These are phyloP conservation scores for Columbina picui DNA, from an alignment of 2,113 vertebrate genomes.

Conservation along the genomic window DNA sequence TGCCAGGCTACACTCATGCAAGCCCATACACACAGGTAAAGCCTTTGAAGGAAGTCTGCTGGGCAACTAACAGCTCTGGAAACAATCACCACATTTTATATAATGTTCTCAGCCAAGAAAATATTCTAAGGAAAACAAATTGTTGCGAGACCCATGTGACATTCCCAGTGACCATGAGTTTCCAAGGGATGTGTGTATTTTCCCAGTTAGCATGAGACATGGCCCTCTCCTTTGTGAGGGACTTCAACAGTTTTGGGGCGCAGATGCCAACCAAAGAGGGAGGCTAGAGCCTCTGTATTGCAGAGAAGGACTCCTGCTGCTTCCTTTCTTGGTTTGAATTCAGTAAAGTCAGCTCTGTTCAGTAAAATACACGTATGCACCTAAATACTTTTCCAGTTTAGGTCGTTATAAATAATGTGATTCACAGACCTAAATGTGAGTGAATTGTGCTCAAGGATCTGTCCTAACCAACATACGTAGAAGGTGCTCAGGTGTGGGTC, in stretches of 20 bases:
- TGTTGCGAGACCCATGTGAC: background rate
- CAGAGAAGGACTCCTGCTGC: background rate
- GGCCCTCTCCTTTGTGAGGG: background rate
- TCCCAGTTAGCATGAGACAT: background rate
- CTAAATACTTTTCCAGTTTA: background rate
- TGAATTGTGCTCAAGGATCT: background rate
- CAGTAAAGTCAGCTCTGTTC: background rate
- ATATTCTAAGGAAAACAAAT: background rate
- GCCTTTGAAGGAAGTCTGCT: background rate
- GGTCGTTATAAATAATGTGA: background rate
- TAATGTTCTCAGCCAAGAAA: background rate
- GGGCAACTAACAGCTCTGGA: background rate
- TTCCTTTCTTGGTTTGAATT: background rate
- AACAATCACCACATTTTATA: background rate
- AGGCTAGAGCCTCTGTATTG: background rate
- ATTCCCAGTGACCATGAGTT: too few species aligned
- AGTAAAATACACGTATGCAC: background rate
- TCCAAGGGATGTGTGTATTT: background rate
- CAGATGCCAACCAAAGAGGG: background rate
- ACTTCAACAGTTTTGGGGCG: background rate
- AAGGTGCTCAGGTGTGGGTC: background rate
- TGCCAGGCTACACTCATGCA: background rate
- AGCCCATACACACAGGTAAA: background rate
- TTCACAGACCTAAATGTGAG: background rate
- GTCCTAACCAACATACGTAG: rapidly evolving